phyloP scores from a whole-genome alignment of 92 coral and sea anemone species.

The Porites lobata region DNA sequence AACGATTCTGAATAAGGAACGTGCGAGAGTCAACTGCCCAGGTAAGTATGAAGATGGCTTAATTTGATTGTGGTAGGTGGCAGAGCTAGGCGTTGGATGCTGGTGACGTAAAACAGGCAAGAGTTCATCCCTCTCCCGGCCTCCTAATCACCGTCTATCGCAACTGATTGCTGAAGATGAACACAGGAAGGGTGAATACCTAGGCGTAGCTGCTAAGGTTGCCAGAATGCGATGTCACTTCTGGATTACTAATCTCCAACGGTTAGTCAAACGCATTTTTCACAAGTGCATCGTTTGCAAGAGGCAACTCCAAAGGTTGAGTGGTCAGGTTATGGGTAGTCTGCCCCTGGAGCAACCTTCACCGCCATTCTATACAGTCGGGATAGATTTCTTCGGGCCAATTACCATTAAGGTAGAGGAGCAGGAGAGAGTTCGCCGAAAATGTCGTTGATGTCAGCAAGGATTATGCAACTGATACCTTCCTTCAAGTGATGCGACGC shows the following conservation, averaged over 20 bases:
- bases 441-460: slow-evolving; percentile 16
- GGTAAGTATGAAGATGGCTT: too few relatives aligned
- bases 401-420: slow-evolving; percentile 14
- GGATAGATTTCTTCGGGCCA: slow-evolving; percentile 33
- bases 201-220: slow-evolving; percentile 48
- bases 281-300: slow-evolving; percentile 44
- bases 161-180: slow-evolving; percentile 42
- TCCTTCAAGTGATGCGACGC: slow-evolving; percentile 36
- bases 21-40: slow-evolving; percentile 25
- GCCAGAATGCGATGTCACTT: too few relatives aligned
- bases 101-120: slow-evolving; percentile 28
- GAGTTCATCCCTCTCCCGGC: slow-evolving; percentile 40
- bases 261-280: slow-evolving; percentile 42
- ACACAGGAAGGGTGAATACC: slow-evolving; percentile 54
- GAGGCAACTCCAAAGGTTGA: slow-evolving; percentile 9
- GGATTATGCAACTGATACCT: slow-evolving; percentile 35
- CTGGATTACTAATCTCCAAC: too few relatives aligned
- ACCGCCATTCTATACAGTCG: slow-evolving; percentile 19
- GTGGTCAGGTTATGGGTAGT: slow-evolving; percentile 27
- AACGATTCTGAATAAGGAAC: slow-evolving; percentile 22
- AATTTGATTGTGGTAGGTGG: slow-evolving; percentile 48
- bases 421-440: slow-evolving; percentile 24
- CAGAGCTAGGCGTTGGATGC: slow-evolving; percentile 51
- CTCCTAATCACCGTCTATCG: slow-evolving; percentile 44
- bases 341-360: slow-evolving; percentile 33